Evolutionary conservation across 2,888 invertebrate genomes (phyloP), one percentile per base, ranked within the genome.

Genomic region (Bembecia ichneumoniformis): DNA sequence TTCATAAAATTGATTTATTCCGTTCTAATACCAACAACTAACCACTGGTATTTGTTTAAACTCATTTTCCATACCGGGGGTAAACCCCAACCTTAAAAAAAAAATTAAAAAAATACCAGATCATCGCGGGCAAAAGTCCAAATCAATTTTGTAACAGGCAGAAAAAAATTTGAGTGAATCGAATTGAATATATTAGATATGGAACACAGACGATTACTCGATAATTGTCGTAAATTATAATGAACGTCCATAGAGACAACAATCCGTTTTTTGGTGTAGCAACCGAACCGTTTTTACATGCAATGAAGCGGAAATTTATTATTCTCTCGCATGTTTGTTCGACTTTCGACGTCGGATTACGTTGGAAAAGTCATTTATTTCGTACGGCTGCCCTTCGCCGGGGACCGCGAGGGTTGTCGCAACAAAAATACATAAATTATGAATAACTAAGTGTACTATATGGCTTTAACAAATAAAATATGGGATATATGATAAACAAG

Each of bases 331-430:
- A 53, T 51, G 53, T 53, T 51, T 50, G 51, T 50, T 47, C 51
- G 46, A 52, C 49, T 52, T 52, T 51, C 49, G 43, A 47, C 48
- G 55, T 52, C 55, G 52, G 55, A 52, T 55, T 55, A 55, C 52
- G 55, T 49, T 36, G 51, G 50, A 51, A 52, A 49, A 50, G 51
- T 55, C 49, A 52, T 55, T 55, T 52, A 49, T 55, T 49, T 51
- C 51, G 43, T 47, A 16, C 46, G 17, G 47, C 49, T 52, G 49
- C 48, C 52, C 49, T 35, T 44, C 44, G 44, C 16, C 44, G 13
- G 44, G 44, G 44, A n/a, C 43, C 14, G n/a, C 17, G 40, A 45
- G 47, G 51, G 51, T 51, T 51, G 51, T 28, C 46, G 15, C 47
- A 16, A 13, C 10, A 35, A 15, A 28, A 35, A 49, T 13, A 45